phyloP scores from a whole-genome alignment of 2,888 invertebrate species.

The Apodemia zela region DNA sequence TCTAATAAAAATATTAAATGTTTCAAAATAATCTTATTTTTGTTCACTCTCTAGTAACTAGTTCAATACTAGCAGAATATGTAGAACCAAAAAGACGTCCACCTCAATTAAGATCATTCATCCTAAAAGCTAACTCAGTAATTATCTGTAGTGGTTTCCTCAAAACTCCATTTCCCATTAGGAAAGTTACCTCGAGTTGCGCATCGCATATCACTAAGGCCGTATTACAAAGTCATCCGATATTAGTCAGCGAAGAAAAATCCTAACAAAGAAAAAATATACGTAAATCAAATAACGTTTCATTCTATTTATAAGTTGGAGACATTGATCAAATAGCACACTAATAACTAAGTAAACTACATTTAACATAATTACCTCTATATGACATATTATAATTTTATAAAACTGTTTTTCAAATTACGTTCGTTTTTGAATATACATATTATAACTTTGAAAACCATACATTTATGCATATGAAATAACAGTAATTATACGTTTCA shows the following conservation, averaged over 20 bases:
- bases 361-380: too few relatives aligned
- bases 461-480: too few relatives aligned
- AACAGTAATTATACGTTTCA: too few relatives aligned
- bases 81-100: slow-evolving; percentile 48
- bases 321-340: background rate
- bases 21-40: background rate
- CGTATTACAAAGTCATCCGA: slow-evolving; percentile 48
- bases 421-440: too few relatives aligned
- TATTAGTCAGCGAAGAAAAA: slow-evolving; percentile 65
- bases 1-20: too few relatives aligned
- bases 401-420: too few relatives aligned
- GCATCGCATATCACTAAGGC: slow-evolving; percentile 21
- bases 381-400: too few relatives aligned
- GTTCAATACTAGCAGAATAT: slow-evolving; percentile 29
- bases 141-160: slow-evolving; percentile 64
- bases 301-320: background rate
- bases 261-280: slow-evolving; percentile 47
- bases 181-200: slow-evolving; percentile 49
- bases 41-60: background rate
- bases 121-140: slow-evolving; percentile 57
- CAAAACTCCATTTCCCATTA: slow-evolving; percentile 67
- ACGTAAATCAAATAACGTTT: slow-evolving; percentile 18
- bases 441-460: too few relatives aligned
- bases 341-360: background rate
- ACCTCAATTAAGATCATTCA: slow-evolving; percentile 58